Percentiles rank a stretch among this genome's conserved stretches.
These are phyloP conservation scores for Sterna hirundo DNA, from an alignment of 2,113 vertebrate genomes.

Conservation along the genomic window DNA sequence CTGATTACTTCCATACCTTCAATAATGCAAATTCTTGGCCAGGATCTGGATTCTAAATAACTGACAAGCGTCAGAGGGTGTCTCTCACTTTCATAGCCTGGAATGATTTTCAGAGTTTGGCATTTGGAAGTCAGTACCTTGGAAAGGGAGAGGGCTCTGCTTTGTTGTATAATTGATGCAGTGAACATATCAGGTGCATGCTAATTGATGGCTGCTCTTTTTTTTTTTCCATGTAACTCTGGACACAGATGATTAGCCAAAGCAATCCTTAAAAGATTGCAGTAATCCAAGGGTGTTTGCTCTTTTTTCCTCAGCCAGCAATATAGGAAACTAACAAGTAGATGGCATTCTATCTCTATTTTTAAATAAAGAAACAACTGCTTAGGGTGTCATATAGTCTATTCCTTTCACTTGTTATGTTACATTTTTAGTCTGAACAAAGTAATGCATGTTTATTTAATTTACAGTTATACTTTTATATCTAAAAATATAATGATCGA, in stretches of 20 bases:
- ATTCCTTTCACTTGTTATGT: not conserved
- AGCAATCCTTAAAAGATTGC: not conserved
- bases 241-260: not conserved
- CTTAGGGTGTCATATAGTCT: not conserved
- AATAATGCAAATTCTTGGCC: not conserved
- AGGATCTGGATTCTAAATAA: not conserved
- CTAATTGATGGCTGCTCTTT: not conserved
- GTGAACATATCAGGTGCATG: not conserved
- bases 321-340: conserved; percentile 74
- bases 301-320: not conserved
- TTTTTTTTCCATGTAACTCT: not conserved
- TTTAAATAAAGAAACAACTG: conserved; percentile 32
- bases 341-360: conserved; percentile 77
- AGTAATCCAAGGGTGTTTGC: not conserved
- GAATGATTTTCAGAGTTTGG: not conserved
- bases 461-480: not conserved
- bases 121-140: not conserved
- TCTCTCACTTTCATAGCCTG: not conserved
- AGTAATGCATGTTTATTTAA: conserved; percentile 13
- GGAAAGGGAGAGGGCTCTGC: not conserved
- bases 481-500: not conserved
- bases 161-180: not conserved
- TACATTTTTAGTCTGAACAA: not conserved
- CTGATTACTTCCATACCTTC: not conserved
- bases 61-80: not conserved